These are phyloP conservation scores for Arbacia lixula DNA, from an alignment of 53 echinoderm and acorn worm genomes.

Conservation along the genomic window DNA sequence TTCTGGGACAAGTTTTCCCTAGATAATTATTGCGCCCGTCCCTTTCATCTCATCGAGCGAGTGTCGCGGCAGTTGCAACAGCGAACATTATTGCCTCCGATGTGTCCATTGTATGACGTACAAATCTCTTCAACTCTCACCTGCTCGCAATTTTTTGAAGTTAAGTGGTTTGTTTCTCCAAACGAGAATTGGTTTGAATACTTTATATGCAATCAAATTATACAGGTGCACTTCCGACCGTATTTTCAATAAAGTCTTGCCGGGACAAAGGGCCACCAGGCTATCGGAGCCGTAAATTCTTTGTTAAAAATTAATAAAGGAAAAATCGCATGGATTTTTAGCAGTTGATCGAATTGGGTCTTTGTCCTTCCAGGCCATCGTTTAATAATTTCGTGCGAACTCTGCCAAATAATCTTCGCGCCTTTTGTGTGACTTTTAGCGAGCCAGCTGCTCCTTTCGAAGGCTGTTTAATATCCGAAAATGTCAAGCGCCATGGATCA, in stretches of 20 bases:
- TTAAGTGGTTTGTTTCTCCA: neutral
- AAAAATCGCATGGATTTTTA: constrained; percentile 43
- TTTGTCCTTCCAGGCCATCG: neutral
- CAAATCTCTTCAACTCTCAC: neutral
- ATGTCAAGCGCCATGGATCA: constrained; percentile 38
- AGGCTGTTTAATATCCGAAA: constrained; percentile 16
- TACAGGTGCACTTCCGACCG: constrained; percentile 38
- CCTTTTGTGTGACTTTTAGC: constrained; percentile 40
- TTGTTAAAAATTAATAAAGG: constrained; percentile 29
- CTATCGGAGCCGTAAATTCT: constrained; percentile 10
- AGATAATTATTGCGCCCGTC: neutral
- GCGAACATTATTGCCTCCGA: constrained; percentile 22
- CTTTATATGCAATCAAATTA: neutral
- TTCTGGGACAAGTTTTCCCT: constrained; percentile 14
- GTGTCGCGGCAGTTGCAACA: neutral
- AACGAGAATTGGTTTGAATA: constrained; percentile 10
- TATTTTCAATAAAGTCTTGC: constrained; percentile 23
- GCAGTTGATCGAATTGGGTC: constrained; percentile 33
- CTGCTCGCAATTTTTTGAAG: neutral
- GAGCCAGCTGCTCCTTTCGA: constrained; percentile 48
- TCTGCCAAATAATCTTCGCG: constrained; percentile 22
- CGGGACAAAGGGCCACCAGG: constrained; percentile 10
- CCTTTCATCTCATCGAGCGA: constrained; percentile 19
- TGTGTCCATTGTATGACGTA: constrained; percentile 22
- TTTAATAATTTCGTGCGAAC: constrained; percentile 24